Evolutionary conservation across 2,888 invertebrate genomes (phyloP).

Genomic region (Pseudoips prasinana): DNA sequence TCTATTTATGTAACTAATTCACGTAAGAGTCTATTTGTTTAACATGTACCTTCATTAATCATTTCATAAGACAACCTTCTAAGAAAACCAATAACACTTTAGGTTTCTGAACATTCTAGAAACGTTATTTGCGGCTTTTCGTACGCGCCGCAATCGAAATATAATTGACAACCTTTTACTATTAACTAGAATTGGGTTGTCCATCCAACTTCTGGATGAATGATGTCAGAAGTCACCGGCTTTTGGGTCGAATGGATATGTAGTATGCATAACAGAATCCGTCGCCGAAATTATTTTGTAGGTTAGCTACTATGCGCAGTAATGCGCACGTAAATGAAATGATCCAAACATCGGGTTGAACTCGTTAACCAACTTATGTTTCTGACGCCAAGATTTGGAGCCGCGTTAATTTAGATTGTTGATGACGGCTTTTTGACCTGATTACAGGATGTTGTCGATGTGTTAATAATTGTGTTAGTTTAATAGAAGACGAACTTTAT

Average conservation of each 20-base stretch:
- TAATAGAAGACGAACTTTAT: too few relatives aligned
- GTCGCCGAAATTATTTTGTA: slow-evolving; percentile 58
- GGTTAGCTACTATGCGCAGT: slow-evolving; percentile 52
- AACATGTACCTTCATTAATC: slow-evolving; percentile 14
- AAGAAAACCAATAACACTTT: too few relatives aligned
- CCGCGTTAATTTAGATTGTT: too few relatives aligned
- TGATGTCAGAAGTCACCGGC: slow-evolving; percentile 46
- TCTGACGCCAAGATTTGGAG: too few relatives aligned
- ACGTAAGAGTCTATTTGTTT: slow-evolving; percentile 1
- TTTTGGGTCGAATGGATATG: slow-evolving; percentile 46
- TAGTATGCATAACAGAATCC: slow-evolving; percentile 57
- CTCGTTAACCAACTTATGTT: too few relatives aligned
- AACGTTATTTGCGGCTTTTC: slow-evolving; percentile 34
- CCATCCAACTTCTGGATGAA: slow-evolving; percentile 50
- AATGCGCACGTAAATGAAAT: slow-evolving; percentile 62
- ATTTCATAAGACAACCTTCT: slow-evolving; percentile 23
- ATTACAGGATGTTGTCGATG: too few relatives aligned
- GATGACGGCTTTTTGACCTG: too few relatives aligned
- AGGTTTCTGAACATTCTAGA: slow-evolving; percentile 27
- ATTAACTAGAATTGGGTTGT: slow-evolving; percentile 43
- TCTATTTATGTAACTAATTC: too few relatives aligned
- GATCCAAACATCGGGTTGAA: too few relatives aligned
- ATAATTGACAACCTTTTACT: slow-evolving; percentile 42
- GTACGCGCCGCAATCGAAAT: slow-evolving; percentile 32
- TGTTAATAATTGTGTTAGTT: too few relatives aligned